These are phyloP conservation scores for Acanthis flammea DNA, from an alignment of 2,797 vertebrate genomes.

Conservation along the genomic window DNA sequence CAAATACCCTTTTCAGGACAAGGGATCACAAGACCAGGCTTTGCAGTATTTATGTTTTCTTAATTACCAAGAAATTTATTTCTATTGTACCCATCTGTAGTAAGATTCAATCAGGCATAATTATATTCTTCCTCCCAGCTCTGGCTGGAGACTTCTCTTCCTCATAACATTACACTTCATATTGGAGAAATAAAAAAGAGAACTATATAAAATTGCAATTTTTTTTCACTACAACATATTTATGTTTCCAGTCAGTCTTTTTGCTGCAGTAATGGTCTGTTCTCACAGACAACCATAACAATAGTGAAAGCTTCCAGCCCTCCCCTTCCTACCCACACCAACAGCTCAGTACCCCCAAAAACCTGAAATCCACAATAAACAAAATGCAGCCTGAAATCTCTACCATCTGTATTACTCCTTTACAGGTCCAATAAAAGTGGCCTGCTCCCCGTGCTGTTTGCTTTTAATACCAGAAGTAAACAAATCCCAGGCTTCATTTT, in stretches of 20 bases:
- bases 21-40: background rate
- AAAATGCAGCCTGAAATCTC: background rate
- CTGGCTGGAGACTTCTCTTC: background rate
- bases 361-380: background rate
- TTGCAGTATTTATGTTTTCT: background rate
- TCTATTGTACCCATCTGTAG: background rate
- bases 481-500: background rate
- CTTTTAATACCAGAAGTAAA: slow-evolving; percentile 43
- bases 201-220: background rate
- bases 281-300: background rate
- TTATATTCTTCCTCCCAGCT: background rate
- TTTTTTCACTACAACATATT: background rate
- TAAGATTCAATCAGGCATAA: background rate
- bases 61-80: background rate
- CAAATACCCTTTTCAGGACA: background rate
- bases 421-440: background rate
- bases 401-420: background rate
- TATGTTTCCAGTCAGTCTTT: background rate
- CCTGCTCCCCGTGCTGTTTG: background rate
- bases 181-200: rapidly evolving
- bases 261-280: background rate
- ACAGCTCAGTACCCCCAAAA: background rate
- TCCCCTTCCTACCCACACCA: background rate
- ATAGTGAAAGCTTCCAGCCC: background rate
- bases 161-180: background rate